Percentiles rank a stretch among this genome's conserved stretches.
Evolutionary conservation across 2,888 invertebrate species (phyloP).

Genomic region (Zhuqinia jingwanae): DNA sequence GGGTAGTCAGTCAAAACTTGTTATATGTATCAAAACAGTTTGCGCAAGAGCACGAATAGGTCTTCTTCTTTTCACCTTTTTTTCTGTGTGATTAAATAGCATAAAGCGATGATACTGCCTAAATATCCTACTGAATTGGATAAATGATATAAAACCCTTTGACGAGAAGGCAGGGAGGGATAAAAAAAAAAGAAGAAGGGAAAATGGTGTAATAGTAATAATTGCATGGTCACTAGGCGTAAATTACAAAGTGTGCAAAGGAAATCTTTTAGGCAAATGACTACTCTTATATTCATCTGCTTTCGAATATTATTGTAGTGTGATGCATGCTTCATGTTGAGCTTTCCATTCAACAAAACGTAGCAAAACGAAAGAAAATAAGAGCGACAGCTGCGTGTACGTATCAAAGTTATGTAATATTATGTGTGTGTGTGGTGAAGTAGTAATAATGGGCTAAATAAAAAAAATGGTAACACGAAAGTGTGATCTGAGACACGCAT

Average conservation of each 20-base stretch:
- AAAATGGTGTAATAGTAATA: constrained; percentile 5
- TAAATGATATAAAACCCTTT: constrained; percentile 32
- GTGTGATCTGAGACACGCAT: constrained; percentile 16
- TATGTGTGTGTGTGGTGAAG: not conserved
- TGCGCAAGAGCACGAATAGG: not conserved
- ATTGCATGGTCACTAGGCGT: constrained; percentile 57
- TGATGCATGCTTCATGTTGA: not conserved
- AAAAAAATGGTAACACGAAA: constrained; percentile 19
- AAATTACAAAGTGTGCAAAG: constrained; percentile 35
- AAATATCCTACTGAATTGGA: constrained; percentile 45
- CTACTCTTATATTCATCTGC: not conserved
- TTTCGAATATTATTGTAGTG: constrained; percentile 3
- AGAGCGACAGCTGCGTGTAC: constrained; percentile 7
- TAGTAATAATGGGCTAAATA: too few relatives aligned
- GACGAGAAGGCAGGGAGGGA: constrained; percentile 16
- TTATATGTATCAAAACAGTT: not conserved
- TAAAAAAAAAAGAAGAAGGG: not conserved
- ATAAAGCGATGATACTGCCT: constrained; percentile 39
- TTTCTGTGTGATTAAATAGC: constrained; percentile 15
- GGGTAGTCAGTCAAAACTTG: not conserved
- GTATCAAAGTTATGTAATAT: not conserved
- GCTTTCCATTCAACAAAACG: too few relatives aligned
- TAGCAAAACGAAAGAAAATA: not conserved
- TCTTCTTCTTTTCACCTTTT: not conserved
- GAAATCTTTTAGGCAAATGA: constrained; percentile 48